Percentiles rank a stretch among this genome's conserved stretches.
Conservation (phyloP, 1,140 invertebrate species). For the Drosophila sulfurigaster region DNA sequence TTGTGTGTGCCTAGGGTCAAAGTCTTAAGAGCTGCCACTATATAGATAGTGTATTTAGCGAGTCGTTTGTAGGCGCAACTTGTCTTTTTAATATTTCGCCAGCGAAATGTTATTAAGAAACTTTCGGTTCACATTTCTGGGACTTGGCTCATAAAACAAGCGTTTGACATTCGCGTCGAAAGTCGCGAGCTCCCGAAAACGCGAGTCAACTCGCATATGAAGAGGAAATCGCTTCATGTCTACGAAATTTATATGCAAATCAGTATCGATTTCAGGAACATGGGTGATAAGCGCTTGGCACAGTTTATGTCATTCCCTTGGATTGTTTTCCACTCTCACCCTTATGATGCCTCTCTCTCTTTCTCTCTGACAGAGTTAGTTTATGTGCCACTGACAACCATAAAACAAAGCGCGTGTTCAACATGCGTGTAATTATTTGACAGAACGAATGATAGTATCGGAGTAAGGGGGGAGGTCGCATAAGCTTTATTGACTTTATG, state of each 20-base stretch:
- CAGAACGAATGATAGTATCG: conserved; percentile 10
- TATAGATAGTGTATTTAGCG: conserved; percentile 22
- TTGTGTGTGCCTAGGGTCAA: conserved; percentile 44
- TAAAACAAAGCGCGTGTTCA: conserved; percentile 60
- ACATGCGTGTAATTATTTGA: conserved; percentile 60
- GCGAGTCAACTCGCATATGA: not conserved
- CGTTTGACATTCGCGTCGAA: conserved; percentile 68
- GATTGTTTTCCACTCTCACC: conserved; percentile 34
- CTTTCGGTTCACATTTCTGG: conserved; percentile 61
- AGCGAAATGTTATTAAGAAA: conserved; percentile 78
- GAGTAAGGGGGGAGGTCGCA: not conserved
- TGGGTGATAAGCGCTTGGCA: conserved; percentile 75
- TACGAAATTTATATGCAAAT: conserved; percentile 78
- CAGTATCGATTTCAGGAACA: conserved; percentile 76
- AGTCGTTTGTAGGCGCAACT: conserved; percentile 32
- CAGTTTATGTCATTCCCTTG: conserved; percentile 66
- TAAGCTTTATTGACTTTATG: conserved; percentile 28
- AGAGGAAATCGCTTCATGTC: conserved; percentile 43
- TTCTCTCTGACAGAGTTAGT: conserved; percentile 16
- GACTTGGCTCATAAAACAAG: conserved; percentile 69
- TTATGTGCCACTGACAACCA: conserved; percentile 48
- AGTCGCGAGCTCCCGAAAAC: conserved; percentile 9
- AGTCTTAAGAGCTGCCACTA: conserved; percentile 47
- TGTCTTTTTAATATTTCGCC: conserved; percentile 65
- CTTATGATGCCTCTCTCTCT: too few species aligned